Evolutionary conservation across 2,888 invertebrate species (phyloP).

Genomic region (Chironomus tentans): DNA sequence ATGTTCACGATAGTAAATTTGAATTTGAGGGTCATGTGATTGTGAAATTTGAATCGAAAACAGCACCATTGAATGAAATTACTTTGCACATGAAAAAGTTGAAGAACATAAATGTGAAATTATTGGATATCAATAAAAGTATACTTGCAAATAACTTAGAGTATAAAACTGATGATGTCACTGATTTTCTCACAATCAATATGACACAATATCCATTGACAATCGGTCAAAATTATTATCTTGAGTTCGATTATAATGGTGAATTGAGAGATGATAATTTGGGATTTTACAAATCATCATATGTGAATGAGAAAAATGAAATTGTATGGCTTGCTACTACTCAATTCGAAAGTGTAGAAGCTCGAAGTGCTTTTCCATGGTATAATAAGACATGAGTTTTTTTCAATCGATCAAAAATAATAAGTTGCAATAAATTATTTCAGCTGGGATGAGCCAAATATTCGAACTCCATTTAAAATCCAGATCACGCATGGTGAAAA

Average conservation of each 20-base stretch:
- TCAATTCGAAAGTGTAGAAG: constrained; percentile 62
- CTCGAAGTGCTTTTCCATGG: constrained; percentile 70
- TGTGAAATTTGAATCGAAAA: neutral
- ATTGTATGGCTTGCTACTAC: constrained; percentile 53
- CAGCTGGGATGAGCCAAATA: constrained; percentile 31
- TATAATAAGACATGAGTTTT: neutral
- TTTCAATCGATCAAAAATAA: constrained; percentile 39
- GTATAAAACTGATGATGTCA: neutral
- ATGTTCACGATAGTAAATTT: constrained; percentile 31
- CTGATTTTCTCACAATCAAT: constrained; percentile 11
- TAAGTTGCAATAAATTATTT: neutral
- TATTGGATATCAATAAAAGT: neutral
- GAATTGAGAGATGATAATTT: constrained; percentile 51
- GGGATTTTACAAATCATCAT: constrained; percentile 55
- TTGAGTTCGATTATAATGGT: constrained; percentile 47
- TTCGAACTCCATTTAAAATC: constrained; percentile 15
- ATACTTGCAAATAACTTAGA: neutral
- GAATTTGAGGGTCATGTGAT: neutral
- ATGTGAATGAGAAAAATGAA: constrained; percentile 33
- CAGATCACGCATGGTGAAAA: neutral
- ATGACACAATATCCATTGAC: neutral
- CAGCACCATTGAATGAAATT: neutral
- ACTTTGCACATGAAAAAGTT: neutral
- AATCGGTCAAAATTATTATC: neutral
- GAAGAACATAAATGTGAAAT: neutral